A percentile compares a stretch with the other conserved stretches of the same genome.
These are phyloP conservation scores for Trogon surrucura DNA, from an alignment of 2,113 vertebrate species.

Conservation along the genomic window DNA sequence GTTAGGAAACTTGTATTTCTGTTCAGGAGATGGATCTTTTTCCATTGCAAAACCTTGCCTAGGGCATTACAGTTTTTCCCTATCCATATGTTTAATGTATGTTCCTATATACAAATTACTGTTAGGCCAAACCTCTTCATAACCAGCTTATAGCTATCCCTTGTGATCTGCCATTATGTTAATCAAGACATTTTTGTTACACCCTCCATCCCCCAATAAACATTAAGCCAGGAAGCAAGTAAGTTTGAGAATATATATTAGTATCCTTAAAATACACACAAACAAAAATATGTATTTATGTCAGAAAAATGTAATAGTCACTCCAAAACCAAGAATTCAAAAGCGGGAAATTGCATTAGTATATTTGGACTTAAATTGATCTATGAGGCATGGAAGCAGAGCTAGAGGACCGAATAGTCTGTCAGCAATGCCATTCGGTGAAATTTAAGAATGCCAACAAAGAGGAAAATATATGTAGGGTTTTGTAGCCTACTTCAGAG, in stretches of 20 bases:
- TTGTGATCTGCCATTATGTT: background rate
- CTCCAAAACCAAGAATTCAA: background rate
- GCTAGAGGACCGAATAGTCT: background rate
- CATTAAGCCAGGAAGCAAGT: background rate
- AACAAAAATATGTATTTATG: background rate
- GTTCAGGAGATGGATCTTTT: constrained; percentile 50
- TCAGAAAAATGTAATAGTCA: background rate
- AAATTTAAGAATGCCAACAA: background rate
- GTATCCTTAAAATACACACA: background rate
- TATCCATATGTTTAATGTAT: constrained; percentile 38
- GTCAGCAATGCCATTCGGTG: background rate
- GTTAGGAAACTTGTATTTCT: constrained; percentile 41
- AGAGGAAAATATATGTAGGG: background rate
- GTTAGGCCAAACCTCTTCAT: background rate
- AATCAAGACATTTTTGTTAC: background rate
- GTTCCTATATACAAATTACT: background rate
- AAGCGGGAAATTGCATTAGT: background rate
- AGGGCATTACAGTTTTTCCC: background rate
- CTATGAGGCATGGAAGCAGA: background rate
- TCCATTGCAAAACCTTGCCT: constrained; percentile 25
- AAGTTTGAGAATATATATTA: background rate
- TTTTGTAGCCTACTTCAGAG: background rate
- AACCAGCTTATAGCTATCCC: background rate
- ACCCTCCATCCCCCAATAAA: background rate
- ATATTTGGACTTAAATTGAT: background rate